phyloP scores from a whole-genome alignment of 1,140 invertebrate species.

The Eurosta solidaginis region DNA sequence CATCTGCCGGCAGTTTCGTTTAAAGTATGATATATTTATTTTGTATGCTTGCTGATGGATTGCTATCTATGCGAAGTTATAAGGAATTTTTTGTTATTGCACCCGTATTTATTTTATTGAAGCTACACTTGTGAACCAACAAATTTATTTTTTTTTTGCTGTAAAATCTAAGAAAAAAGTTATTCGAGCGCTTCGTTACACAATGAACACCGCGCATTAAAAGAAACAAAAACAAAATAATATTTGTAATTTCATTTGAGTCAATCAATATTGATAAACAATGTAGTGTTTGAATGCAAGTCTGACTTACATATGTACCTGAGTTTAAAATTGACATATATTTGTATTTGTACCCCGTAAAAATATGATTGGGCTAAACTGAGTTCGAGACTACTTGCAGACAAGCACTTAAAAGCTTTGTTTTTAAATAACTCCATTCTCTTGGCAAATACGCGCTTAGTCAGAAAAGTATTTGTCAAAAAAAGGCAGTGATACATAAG shows the following conservation, averaged over 20 bases:
- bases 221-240: neutral
- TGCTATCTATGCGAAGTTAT: neutral
- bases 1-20: neutral
- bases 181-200: constrained; percentile 8
- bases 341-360: neutral
- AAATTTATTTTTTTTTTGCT: neutral
- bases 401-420: no score
- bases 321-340: neutral
- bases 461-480: no score
- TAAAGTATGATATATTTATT: no score
- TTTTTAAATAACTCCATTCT: no score
- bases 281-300: neutral
- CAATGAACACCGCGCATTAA: neutral
- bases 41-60: neutral
- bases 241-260: constrained; percentile 25
- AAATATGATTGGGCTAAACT: no score
- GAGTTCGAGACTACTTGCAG: no score
- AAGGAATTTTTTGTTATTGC: neutral
- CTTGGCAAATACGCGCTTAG: no score
- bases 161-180: neutral
- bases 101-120: no score
- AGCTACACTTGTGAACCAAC: no score
- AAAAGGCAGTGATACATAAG: no score
- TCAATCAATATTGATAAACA: neutral
- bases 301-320: neutral